Evolutionary conservation across 2,888 invertebrate species (phyloP).

Genomic region (Lithophane socia): DNA sequence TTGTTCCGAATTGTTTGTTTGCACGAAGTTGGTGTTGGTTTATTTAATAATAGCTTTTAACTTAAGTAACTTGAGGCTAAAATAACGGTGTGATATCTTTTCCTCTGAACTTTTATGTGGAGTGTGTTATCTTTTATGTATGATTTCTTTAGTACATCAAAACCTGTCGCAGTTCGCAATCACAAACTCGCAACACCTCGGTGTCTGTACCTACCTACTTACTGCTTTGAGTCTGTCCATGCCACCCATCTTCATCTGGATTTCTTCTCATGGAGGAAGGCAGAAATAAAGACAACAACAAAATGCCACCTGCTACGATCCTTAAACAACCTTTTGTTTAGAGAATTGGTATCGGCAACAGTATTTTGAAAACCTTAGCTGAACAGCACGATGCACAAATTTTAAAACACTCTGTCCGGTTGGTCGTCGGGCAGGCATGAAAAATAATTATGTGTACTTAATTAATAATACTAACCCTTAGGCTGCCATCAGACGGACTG

Average conservation of each 20-base stretch:
- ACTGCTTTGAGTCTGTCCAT: background rate
- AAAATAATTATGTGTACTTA: too few relatives aligned
- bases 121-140: background rate
- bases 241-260: background rate
- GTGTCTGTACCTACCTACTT: background rate
- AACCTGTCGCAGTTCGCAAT: background rate
- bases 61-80: slow-evolving; percentile 13
- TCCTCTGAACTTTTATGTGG: background rate
- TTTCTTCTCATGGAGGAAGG: background rate
- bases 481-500: too few relatives aligned
- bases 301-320: background rate
- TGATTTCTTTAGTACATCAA: background rate
- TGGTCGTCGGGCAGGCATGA: too few relatives aligned
- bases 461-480: too few relatives aligned
- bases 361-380: too few relatives aligned
- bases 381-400: too few relatives aligned
- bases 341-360: too few relatives aligned
- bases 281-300: background rate
- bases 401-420: too few relatives aligned
- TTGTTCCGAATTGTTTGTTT: slow-evolving; percentile 59
- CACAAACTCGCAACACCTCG: too few relatives aligned
- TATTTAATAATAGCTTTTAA: slow-evolving; percentile 54
- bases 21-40: slow-evolving; percentile 46
- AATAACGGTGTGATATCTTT: background rate
- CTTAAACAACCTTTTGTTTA: background rate